Conservation (phyloP, 2,797 vertebrate genomes). For the Calcarius lapponicus region DNA sequence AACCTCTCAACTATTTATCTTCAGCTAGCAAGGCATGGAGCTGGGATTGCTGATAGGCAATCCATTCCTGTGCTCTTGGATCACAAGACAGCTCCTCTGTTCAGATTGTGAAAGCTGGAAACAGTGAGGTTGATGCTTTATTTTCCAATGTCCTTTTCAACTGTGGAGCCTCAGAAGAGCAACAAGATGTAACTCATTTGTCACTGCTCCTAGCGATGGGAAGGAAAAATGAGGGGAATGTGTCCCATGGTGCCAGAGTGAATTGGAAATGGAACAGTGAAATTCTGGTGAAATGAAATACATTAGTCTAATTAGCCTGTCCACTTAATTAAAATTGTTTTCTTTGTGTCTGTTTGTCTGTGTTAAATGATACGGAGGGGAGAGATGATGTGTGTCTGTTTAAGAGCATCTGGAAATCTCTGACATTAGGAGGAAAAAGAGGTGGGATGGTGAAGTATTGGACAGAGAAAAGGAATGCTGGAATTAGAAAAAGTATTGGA, state of each 20-base stretch:
- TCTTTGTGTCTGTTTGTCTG: background rate
- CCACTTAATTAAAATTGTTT: background rate
- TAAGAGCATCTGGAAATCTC: background rate
- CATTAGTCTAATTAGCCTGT: background rate
- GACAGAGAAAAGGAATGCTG: background rate
- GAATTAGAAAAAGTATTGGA: background rate
- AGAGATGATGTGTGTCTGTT: background rate
- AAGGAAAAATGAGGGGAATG: background rate
- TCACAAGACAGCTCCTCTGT: background rate
- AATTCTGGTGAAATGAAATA: background rate
- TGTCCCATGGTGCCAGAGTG: background rate
- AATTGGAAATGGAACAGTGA: background rate
- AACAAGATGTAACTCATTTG: background rate
- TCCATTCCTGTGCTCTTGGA: background rate
- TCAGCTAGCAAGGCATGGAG: background rate
- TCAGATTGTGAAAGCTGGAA: background rate
- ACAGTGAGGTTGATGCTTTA: background rate
- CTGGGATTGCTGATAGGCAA: background rate
- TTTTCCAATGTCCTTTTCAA: background rate
- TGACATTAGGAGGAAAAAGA: background rate
- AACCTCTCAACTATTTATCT: background rate
- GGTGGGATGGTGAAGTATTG: background rate
- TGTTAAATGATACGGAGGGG: background rate
- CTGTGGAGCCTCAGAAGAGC: background rate
- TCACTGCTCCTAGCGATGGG: background rate